Base-by-base conservation (phyloP, 2,797 vertebrate genomes). In the Agapornis canus region DNA sequence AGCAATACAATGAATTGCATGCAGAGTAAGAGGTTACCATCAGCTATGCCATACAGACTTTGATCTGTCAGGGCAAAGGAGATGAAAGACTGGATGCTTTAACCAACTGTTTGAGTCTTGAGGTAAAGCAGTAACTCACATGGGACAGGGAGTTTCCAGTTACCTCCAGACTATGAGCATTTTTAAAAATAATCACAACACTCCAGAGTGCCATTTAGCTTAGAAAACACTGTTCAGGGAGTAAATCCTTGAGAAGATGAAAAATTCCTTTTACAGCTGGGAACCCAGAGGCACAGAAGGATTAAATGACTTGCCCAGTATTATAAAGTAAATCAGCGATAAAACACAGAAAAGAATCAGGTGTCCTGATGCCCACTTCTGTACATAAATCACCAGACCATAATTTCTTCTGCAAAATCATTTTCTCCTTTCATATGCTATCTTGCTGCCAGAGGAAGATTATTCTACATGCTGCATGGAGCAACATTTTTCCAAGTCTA, bases 401-500 rank as follows among this genome's bases (percentile, higher is more conserved):
- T 92, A 81, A 75, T 82, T 94, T 88, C 70, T 91, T 86, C 93
- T 92, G 43, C 63, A 95, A 86, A 63, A 86, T 86, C 0, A 13
- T 86, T 93, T 90, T 35, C 54, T 89, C 61, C 65, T 94, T 91
- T 89, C 69, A 54, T 89, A 72, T 31, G 71, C 89, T 90, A 76
- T 76, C 56, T 59, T 83, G 37, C 69, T 73, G 54, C 47, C 79
- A 92, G 80, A 93, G 63, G 43, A 94, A 80, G 69, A 92, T 92
- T 84, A 91, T 92, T 92, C 70, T 91, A 81, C 56, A 27, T 83
- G 80, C 91, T 63, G 45, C 59, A 84, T 31, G 51, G 19, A 86
- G 59, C 56, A 93, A 89, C 82, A 88, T 92, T 96, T 95, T 96
- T 94, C 82, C 82, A 95, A 94, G 87, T 83, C 89, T 84, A 95